These are phyloP conservation scores for Tenthredo mesomela DNA, from an alignment of 2,888 invertebrate genomes.

Conservation along the genomic window DNA sequence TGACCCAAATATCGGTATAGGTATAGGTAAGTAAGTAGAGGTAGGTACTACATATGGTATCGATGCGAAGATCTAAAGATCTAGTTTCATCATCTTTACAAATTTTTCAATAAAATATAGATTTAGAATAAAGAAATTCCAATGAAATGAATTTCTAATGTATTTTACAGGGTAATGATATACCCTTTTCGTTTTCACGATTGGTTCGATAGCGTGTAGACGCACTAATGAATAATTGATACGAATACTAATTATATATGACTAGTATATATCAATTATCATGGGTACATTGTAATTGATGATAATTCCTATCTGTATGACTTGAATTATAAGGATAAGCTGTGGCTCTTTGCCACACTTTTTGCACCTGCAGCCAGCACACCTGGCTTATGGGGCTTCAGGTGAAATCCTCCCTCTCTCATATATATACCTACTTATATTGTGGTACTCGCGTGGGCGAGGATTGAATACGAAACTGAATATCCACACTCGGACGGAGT, in stretches of 20 bases:
- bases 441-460: background rate
- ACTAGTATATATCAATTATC: background rate
- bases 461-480: conserved; percentile 46
- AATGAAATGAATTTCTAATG: background rate
- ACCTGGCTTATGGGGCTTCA: conserved; percentile 39
- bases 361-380: conserved; percentile 44
- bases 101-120: background rate
- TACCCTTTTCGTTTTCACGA: background rate
- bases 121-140: background rate
- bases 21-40: background rate
- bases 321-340: conserved; percentile 28
- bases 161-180: background rate
- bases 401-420: conserved; percentile 36
- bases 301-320: conserved; percentile 31
- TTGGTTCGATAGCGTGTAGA: background rate
- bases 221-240: conserved; percentile 33
- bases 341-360: conserved; percentile 13
- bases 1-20: background rate
- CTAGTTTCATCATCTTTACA: background rate
- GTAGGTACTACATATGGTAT: background rate
- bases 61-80: background rate
- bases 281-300: conserved; percentile 53
- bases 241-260: background rate
- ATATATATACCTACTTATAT: background rate
- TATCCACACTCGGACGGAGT: background rate